Base-by-base conservation (phyloP, 1,140 invertebrate genomes). In the Eueides isabella region DNA sequence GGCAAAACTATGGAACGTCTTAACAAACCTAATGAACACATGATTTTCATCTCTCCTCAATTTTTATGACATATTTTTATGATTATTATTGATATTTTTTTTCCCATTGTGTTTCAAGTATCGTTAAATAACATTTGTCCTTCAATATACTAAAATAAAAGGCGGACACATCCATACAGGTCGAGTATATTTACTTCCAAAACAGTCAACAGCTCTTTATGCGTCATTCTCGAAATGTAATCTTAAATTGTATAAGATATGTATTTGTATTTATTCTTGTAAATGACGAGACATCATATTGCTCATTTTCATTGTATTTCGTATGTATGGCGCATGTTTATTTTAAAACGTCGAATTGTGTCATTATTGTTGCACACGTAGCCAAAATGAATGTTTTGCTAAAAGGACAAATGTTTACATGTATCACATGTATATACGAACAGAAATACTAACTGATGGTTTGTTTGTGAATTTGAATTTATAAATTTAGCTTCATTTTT, bases 171-270 rank as follows among this genome's bases (percentile, higher is more conserved):
- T 73, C 44, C 64, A 75, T 48, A 67, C 68, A 68, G 65, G 74
- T 75, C 69, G 74, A 71, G 5, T n/a, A 68, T 70, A 70, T 74
- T 71, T 68, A 75, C 65, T 67, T 67, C 69, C 33, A 66, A 75
- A 35, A 63, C 55, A 61, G 67, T 67, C 64, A 67, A 65, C 67
- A 69, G 30, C 48, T 68, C 68, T 64, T 72, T 72, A 69, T 76
- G 74, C 65, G 74, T 76, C 74, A 76, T 72, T 23, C 38, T 35
- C 26, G 35, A 64, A 35, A 38, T 35, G 71, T 61, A 67, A 62
- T 55, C 68, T 48, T 64, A 65, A 68, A 74, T 55, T 55, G 61
- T 70, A 67, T 29, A 55, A 71, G 68, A 69, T 66, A 44, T 26
- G 26, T 76, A 63, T n/a, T n/a, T 68, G 35, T 66, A 44, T 38